Evolutionary conservation across 2,797 vertebrate genomes (phyloP).

Genomic region (Sebastes flavidus): DNA sequence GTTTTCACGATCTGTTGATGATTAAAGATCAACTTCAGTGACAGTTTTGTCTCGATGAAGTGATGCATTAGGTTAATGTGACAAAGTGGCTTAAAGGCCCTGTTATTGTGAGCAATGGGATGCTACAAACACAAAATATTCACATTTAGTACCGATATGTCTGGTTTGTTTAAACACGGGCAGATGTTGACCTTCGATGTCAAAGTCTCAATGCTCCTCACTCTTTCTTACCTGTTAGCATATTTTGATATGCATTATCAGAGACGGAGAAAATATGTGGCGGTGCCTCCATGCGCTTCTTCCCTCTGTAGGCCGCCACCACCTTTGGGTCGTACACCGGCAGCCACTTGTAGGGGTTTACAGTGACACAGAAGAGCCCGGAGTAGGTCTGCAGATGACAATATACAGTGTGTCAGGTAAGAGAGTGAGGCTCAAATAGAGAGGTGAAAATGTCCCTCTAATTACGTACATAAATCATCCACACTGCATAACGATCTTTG

Average conservation of each 20-base stretch:
- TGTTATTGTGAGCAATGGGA: neutral
- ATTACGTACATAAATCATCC: constrained; percentile 90
- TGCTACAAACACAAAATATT: neutral
- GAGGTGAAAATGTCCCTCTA: neutral
- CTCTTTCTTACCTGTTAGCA: constrained; percentile 79
- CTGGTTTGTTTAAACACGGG: neutral
- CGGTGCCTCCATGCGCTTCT: constrained; percentile 87
- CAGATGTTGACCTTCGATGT: neutral
- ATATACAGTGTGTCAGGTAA: neutral
- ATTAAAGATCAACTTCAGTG: constrained; percentile 25
- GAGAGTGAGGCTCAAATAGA: neutral
- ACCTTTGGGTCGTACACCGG: constrained; percentile 86
- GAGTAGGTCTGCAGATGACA: constrained; percentile 83
- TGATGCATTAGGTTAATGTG: neutral
- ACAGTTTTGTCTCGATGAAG: neutral
- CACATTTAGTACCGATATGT: neutral
- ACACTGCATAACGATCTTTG: constrained; percentile 89
- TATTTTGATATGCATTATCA: constrained; percentile 90
- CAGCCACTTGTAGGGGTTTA: constrained; percentile 91
- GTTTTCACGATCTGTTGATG: constrained; percentile 85
- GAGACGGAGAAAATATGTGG: constrained; percentile 92
- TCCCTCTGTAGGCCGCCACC: constrained; percentile 84
- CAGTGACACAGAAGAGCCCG: constrained; percentile 86
- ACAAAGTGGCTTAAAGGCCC: neutral
- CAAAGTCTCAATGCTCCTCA: neutral